phyloP scores from a whole-genome alignment of 2,888 invertebrate genomes.

The Ceraclea dissimilis region DNA sequence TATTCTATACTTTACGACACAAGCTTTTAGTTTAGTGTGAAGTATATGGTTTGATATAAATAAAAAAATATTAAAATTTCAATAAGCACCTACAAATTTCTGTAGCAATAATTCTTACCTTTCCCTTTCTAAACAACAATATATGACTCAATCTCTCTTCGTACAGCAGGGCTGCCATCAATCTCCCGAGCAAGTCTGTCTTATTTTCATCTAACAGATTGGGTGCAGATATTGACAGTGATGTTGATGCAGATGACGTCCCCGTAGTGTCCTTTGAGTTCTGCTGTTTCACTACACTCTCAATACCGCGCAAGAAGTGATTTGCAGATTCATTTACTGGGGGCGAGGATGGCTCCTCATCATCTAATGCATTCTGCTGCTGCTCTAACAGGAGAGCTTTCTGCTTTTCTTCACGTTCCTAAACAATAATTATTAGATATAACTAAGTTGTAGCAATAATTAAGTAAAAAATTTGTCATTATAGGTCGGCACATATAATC shows the following conservation, averaged over 20 bases:
- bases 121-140: slow-evolving; percentile 74
- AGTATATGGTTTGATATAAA: no score
- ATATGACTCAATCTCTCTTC: slow-evolving; percentile 66
- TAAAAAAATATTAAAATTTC: no score
- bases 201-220: slow-evolving; percentile 46
- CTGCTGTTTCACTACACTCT: slow-evolving; percentile 40
- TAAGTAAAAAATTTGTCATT: no score
- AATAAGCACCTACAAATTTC: no score
- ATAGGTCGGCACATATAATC: no score
- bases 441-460: background rate
- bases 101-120: slow-evolving; percentile 49
- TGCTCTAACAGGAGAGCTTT: slow-evolving; percentile 41
- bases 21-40: no score
- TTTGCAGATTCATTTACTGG: slow-evolving; percentile 29
- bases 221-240: background rate
- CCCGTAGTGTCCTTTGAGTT: background rate
- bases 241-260: background rate
- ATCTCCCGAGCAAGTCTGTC: slow-evolving; percentile 56
- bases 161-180: slow-evolving; percentile 56
- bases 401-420: slow-evolving; percentile 57
- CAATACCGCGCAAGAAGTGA: slow-evolving; percentile 42
- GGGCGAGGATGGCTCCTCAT: slow-evolving; percentile 34
- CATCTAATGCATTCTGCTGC: slow-evolving; percentile 44
- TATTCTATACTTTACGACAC: no score
- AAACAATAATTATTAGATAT: slow-evolving; percentile 26